Conservation (phyloP, 2,888 invertebrate genomes). For the Autographa gamma region DNA sequence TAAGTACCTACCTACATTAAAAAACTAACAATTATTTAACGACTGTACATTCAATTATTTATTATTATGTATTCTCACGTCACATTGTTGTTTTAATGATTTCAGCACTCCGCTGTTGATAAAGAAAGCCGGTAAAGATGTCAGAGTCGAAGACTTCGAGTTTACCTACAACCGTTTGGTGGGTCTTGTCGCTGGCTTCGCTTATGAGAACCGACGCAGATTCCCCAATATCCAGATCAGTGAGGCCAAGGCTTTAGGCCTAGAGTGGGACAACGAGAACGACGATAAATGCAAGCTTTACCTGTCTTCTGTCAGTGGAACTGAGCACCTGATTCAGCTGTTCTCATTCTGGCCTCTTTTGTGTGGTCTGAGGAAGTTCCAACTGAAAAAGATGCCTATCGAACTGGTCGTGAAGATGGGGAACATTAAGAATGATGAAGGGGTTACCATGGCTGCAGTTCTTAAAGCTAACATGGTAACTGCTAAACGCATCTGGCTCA, state of each 20-base stretch:
- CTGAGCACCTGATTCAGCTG: slow-evolving; percentile 71
- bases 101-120: slow-evolving; percentile 69
- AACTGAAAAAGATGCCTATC: slow-evolving; percentile 68
- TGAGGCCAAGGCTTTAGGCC: slow-evolving; percentile 67
- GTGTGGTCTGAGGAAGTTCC: slow-evolving; percentile 70
- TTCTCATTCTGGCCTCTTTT: slow-evolving; percentile 71
- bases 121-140: slow-evolving; percentile 65
- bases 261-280: slow-evolving; percentile 67
- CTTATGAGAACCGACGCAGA: slow-evolving; percentile 66
- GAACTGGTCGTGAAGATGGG: slow-evolving; percentile 70
- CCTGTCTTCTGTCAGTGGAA: slow-evolving; percentile 70
- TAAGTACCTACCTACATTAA: background rate
- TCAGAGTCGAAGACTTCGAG: slow-evolving; percentile 66
- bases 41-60: background rate
- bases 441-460: slow-evolving; percentile 61
- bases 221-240: slow-evolving; percentile 64
- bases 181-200: slow-evolving; percentile 70
- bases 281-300: slow-evolving; percentile 64
- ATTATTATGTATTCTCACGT: too few species aligned
- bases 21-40: background rate
- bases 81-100: slow-evolving; percentile 14
- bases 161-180: slow-evolving; percentile 73
- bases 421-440: slow-evolving; percentile 67
- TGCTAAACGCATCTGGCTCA: slow-evolving; percentile 62
- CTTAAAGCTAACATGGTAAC: slow-evolving; percentile 56